A percentile compares a stretch with the other conserved stretches of the same genome.
Evolutionary conservation across 2,113 vertebrate genomes (phyloP).

Genomic region (Rattus norvegicus): GRCr8 NC_086027.1:113357001-113357500

Average conservation of each 20-base stretch:
- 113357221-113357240: neutral
- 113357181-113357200: no score
- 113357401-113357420: no score
- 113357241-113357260: neutral
- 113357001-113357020: neutral
- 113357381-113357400: no score
- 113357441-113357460: no score
- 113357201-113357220: no score
- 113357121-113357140: neutral
- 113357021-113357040: neutral
- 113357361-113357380: neutral
- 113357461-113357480: neutral
- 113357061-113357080: fast-evolving
- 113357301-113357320: neutral
- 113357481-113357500: neutral
- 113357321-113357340: fast-evolving
- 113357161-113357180: no score
- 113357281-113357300: neutral
- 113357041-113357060: neutral
- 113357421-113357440: no score
- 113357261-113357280: neutral
- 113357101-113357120: neutral
- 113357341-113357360: neutral
- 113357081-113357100: neutral
- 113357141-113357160: no score